Evolutionary conservation across 2,888 invertebrate genomes (phyloP).

Genomic region (Yponomeuta cagnagella): DNA sequence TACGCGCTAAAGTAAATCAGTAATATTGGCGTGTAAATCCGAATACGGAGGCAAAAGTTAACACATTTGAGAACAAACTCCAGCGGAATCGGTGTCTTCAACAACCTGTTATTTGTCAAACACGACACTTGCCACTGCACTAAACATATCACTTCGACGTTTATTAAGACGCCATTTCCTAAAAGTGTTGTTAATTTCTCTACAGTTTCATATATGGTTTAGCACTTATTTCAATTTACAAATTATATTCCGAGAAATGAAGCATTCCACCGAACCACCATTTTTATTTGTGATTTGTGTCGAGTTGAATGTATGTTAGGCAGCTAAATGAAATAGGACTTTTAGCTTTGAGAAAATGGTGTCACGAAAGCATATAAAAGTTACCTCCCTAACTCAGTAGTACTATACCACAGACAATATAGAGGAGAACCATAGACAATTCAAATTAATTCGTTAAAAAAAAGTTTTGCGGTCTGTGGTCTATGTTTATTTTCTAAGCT

Average conservation of each 20-base stretch:
- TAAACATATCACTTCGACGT: slow-evolving; percentile 49
- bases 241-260: slow-evolving; percentile 47
- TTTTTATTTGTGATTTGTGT: slow-evolving; percentile 74
- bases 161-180: slow-evolving; percentile 32
- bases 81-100: slow-evolving; percentile 60
- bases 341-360: not conserved
- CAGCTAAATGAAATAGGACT: not conserved
- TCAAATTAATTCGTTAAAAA: not conserved
- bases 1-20: not conserved
- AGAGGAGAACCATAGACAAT: slow-evolving; percentile 9
- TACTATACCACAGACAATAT: slow-evolving; percentile 38
- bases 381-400: slow-evolving; percentile 30
- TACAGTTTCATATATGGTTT: slow-evolving; percentile 30
- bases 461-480: not conserved
- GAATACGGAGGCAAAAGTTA: not conserved
- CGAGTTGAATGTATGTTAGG: slow-evolving; percentile 25
- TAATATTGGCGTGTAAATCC: not conserved
- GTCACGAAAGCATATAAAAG: not conserved
- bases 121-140: slow-evolving; percentile 54
- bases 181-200: slow-evolving; percentile 35
- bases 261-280: slow-evolving; percentile 61
- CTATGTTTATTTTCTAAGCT: too few relatives aligned
- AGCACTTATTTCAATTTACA: slow-evolving; percentile 43
- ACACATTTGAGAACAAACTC: slow-evolving; percentile 11
- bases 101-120: slow-evolving; percentile 75